Conservation (phyloP, 2,888 invertebrate genomes). For the Ecdyonurus torrentis region DNA sequence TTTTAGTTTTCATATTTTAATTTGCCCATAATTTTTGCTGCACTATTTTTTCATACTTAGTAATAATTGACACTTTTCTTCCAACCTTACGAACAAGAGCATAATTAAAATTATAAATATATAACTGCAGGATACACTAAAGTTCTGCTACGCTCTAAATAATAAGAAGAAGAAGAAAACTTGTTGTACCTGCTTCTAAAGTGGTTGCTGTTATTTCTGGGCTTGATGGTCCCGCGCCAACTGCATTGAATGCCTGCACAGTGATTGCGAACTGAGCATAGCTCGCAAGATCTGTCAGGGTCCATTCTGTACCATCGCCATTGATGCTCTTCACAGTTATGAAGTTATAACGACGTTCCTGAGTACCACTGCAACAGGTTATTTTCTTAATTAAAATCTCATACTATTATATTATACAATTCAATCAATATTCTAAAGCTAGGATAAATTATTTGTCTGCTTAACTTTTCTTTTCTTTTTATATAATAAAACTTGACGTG, state of each 20-base stretch:
- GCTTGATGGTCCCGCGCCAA: conserved; percentile 20
- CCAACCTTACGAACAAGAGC: background rate
- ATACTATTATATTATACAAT: no score
- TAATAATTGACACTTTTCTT: no score
- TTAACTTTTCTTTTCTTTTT: no score
- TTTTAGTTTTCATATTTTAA: no score
- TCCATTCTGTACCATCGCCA: conserved; percentile 13
- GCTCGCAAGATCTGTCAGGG: conserved; percentile 18
- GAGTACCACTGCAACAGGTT: conserved; percentile 8
- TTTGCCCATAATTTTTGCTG: no score
- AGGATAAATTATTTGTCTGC: no score
- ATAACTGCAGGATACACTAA: background rate
- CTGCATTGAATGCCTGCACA: conserved; percentile 21
- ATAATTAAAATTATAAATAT: background rate
- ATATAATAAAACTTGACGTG: no score
- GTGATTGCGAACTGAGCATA: conserved; percentile 21
- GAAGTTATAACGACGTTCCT: conserved; percentile 13
- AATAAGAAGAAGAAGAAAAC: background rate
- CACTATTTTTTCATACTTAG: no score
- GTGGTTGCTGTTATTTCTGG: conserved; percentile 18
- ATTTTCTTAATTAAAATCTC: no score
- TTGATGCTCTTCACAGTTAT: conserved; percentile 15
- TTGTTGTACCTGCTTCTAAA: conserved; percentile 20
- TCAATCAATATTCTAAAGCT: no score
- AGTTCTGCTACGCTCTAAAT: background rate